Percentiles rank a stretch among this genome's conserved stretches.
Conservation (phyloP, 2,888 invertebrate species). For the Eristalinus sepulchralis region DNA sequence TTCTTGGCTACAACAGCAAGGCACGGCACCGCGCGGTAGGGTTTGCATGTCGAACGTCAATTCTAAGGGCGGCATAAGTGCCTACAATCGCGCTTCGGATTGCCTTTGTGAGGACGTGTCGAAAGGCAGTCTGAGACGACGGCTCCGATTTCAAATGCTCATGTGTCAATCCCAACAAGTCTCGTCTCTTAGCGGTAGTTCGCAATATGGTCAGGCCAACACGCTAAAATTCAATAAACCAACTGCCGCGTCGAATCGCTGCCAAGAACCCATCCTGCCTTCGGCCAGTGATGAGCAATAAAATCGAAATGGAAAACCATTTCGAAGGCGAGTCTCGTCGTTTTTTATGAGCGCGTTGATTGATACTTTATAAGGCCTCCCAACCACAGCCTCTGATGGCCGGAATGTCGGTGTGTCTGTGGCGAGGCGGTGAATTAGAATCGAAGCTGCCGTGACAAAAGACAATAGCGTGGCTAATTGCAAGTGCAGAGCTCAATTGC, state of each 20-base stretch:
- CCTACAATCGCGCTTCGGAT: constrained; percentile 59
- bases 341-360: constrained; percentile 30
- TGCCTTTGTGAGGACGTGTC: constrained; percentile 49
- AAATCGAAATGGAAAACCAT: constrained; percentile 41
- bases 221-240: constrained; percentile 62
- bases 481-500: constrained; percentile 23
- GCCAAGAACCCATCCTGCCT: constrained; percentile 2
- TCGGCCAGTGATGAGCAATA: constrained; percentile 5
- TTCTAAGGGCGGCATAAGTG: constrained; percentile 44
- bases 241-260: background rate
- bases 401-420: background rate
- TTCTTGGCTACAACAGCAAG: constrained; percentile 46
- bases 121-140: constrained; percentile 9
- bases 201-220: constrained; percentile 32
- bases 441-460: constrained; percentile 26
- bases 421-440: constrained; percentile 6
- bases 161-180: constrained; percentile 1
- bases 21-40: constrained; percentile 24
- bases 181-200: constrained; percentile 36
- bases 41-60: constrained; percentile 67
- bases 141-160: constrained; percentile 45
- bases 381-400: constrained; percentile 4
- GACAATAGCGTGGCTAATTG: constrained; percentile 43
- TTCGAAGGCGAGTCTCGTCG: constrained; percentile 5
- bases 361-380: constrained; percentile 18